phyloP scores from a whole-genome alignment of 2,888 invertebrate genomes.

The Diogma glabrata region DNA sequence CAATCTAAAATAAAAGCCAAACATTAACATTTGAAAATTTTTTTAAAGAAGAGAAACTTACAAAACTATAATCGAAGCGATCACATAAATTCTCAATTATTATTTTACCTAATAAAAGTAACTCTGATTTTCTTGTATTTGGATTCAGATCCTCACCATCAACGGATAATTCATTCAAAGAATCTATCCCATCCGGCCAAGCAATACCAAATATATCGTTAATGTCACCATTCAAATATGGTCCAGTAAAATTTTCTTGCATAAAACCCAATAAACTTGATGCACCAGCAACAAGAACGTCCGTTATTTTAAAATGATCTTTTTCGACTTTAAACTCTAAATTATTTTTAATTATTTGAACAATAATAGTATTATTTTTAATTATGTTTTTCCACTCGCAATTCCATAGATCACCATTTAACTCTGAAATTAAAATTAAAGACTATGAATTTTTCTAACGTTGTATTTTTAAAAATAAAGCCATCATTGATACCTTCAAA shows the following conservation, averaged over 20 bases:
- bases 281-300: slow-evolving; percentile 45
- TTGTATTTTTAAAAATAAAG: too few relatives aligned
- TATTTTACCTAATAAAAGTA: slow-evolving; percentile 32
- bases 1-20: slow-evolving; percentile 20
- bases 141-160: slow-evolving; percentile 57
- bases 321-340: neutral
- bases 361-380: too few relatives aligned
- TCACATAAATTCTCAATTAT: slow-evolving; percentile 33
- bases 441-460: too few relatives aligned
- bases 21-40: slow-evolving; percentile 33
- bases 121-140: slow-evolving; percentile 46
- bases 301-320: neutral
- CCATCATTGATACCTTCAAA: slow-evolving; percentile 12
- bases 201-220: slow-evolving; percentile 35
- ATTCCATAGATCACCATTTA: too few relatives aligned
- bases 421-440: too few relatives aligned
- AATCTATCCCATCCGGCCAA: slow-evolving; percentile 39
- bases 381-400: too few relatives aligned
- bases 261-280: slow-evolving; percentile 60
- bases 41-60: slow-evolving; percentile 26
- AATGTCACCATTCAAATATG: slow-evolving; percentile 39
- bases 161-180: slow-evolving; percentile 33
- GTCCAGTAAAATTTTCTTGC: slow-evolving; percentile 74
- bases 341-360: too few relatives aligned
- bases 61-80: slow-evolving; percentile 26